Conservation (phyloP, 2,797 vertebrate species). For the Pseudochaenichthys georgianus region DNA sequence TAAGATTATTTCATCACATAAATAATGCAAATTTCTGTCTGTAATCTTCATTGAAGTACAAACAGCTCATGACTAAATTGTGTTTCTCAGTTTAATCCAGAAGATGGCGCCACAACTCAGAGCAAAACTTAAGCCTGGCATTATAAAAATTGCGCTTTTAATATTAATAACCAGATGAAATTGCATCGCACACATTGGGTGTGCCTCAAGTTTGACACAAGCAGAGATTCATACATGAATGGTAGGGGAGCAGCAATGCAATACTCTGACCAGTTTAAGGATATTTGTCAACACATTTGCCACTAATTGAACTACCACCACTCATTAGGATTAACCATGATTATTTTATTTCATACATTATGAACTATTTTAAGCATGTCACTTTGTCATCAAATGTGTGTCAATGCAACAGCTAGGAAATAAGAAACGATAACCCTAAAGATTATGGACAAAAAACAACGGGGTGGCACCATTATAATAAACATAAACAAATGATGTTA, state of each 20-base stretch:
- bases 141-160: neutral
- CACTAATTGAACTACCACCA: neutral
- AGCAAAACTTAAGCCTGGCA: neutral
- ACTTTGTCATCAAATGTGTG: neutral
- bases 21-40: neutral
- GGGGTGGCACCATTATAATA: no score
- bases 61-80: neutral
- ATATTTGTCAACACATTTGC: neutral
- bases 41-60: neutral
- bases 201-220: neutral
- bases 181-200: neutral
- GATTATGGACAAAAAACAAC: no score
- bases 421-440: neutral
- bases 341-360: neutral
- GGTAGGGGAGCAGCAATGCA: neutral
- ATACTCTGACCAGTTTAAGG: neutral
- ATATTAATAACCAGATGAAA: neutral
- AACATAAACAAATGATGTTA: no score
- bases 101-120: slow-evolving; percentile 52
- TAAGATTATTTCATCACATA: neutral
- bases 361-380: neutral
- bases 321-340: neutral
- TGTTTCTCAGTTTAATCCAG: slow-evolving; percentile 33
- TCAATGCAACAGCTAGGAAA: neutral
- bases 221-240: neutral